Base-by-base conservation (phyloP, 2,888 invertebrate species). In the Erynnis tages region DNA sequence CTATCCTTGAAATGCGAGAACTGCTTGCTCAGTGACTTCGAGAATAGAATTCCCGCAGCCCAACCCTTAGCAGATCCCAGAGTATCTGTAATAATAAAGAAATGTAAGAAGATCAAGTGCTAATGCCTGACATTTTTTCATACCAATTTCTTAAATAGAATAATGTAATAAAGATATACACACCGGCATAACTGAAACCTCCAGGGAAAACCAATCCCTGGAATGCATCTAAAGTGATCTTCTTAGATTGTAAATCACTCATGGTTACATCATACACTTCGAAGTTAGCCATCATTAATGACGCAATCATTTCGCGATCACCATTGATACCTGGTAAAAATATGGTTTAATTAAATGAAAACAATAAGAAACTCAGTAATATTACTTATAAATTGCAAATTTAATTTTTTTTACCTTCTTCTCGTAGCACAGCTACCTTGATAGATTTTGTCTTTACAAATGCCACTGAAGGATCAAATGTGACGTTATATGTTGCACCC, bases 111-210 rank as follows among this genome's bases (percentile, higher is more conserved):
- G 16, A 1, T n/a, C n/a, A n/a, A n/a, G n/a, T n/a, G n/a, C n/a
- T n/a, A n/a, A n/a, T n/a, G n/a, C n/a, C n/a, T 27, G 25, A 25
- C 25, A 25, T 25, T 25, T n/a, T n/a, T n/a, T 21, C 3, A 21
- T 4, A 4, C 5, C 21, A 3, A 16, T 16, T 34, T 16, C 21
- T 21, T 23, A 21, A 21, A 21, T 4, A 21, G 5, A 25, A 25
- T 7, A 4, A 25, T 25, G 8, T 6, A 2, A 3, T 13, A 11
- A 32, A 4, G 14, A n/a, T n/a, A 34, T 29, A 30, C 25, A 64
- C 79, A 94, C 97, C 97, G 34, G 98, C 98, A 80, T 98, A 99
- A 81, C 98, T 98, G 80, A 99, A 99, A n/a, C 99, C 99, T 35
- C 98, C 99, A 0, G 98, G 98, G 78, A 99, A 99, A 40, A 97